These are phyloP conservation scores for Trichacis sp. DNA, from an alignment of 2,888 invertebrate species.

Conservation along the genomic window DNA sequence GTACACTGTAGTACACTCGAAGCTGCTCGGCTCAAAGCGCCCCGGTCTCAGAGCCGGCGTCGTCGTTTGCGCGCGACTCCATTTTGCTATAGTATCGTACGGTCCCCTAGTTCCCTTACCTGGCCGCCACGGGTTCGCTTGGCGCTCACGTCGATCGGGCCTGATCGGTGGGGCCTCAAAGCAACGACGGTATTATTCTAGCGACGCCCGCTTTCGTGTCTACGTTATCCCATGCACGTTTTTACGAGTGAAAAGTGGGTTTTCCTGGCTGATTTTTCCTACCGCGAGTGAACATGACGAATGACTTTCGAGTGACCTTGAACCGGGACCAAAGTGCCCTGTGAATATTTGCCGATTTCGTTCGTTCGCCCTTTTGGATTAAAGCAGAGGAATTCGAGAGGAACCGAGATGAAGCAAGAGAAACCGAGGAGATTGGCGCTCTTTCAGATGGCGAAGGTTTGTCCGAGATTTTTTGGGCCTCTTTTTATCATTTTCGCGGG, in stretches of 20 bases:
- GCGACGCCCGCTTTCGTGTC: slow-evolving; percentile 62
- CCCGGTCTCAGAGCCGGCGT: slow-evolving; percentile 2
- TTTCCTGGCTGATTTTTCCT: too few relatives aligned
- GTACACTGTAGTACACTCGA: slow-evolving; percentile 50
- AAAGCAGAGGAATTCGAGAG: background rate
- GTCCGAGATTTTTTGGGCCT: slow-evolving; percentile 9
- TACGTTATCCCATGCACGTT: slow-evolving; percentile 45
- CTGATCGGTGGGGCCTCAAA: slow-evolving; percentile 57
- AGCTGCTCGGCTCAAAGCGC: slow-evolving; percentile 17
- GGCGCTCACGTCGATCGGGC: slow-evolving; percentile 56
- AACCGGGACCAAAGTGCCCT: slow-evolving; percentile 19
- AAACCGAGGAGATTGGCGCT: slow-evolving; percentile 71
- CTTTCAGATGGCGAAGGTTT: slow-evolving; percentile 82
- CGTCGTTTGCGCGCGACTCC: too few relatives aligned
- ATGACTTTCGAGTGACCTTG: slow-evolving; percentile 6
- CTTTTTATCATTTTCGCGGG: background rate
- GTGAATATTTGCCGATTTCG: slow-evolving; percentile 15
- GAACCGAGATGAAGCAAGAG: slow-evolving; percentile 61
- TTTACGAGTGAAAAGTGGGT: slow-evolving; percentile 33
- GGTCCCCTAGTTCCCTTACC: slow-evolving; percentile 49
- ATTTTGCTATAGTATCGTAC: slow-evolving; percentile 1
- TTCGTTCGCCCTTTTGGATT: slow-evolving; percentile 21
- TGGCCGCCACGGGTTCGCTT: slow-evolving; percentile 52
- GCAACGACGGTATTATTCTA: slow-evolving; percentile 61
- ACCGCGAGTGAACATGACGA: slow-evolving; percentile 9